A percentile compares a stretch with the other conserved stretches of the same genome.
phyloP scores from a whole-genome alignment of 2,113 vertebrate genomes.

The Caloenas nicobarica region DNA sequence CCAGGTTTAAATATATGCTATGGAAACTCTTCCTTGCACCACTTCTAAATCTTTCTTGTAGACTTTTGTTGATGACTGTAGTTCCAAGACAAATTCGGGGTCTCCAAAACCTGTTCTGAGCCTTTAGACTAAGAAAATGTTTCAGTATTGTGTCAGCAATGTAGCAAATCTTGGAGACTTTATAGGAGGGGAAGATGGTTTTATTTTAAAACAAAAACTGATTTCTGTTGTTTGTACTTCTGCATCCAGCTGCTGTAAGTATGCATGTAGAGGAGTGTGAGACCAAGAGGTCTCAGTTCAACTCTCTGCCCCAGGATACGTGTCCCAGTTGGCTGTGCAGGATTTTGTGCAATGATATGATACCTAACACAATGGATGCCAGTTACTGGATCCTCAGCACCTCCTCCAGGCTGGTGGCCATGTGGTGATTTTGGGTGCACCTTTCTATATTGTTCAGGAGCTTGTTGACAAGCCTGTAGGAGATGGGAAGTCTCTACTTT shows the following conservation, averaged over 20 bases:
- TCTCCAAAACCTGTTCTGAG: not conserved
- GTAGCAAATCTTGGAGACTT: not conserved
- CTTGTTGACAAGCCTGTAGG: not conserved
- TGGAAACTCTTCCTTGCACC: not conserved
- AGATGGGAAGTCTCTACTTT: not conserved
- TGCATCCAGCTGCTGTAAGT: not conserved
- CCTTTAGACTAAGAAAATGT: not conserved
- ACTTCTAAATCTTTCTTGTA: not conserved
- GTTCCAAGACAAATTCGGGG: not conserved
- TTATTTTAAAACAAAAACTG: not conserved
- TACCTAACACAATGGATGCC: not conserved
- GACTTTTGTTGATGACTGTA: not conserved
- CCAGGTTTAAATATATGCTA: not conserved
- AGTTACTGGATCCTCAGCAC: not conserved
- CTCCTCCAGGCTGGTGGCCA: not conserved
- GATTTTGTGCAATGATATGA: not conserved
- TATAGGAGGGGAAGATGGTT: not conserved
- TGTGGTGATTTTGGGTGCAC: not conserved
- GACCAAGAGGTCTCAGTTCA: not conserved
- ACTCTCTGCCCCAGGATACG: not conserved
- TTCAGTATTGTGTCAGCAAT: accelerated
- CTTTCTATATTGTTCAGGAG: not conserved
- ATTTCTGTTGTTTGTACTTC: not conserved
- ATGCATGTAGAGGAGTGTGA: not conserved
- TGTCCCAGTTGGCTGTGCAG: not conserved